phyloP scores from a whole-genome alignment of 1,140 invertebrate species.

The Linepithema humile region DNA sequence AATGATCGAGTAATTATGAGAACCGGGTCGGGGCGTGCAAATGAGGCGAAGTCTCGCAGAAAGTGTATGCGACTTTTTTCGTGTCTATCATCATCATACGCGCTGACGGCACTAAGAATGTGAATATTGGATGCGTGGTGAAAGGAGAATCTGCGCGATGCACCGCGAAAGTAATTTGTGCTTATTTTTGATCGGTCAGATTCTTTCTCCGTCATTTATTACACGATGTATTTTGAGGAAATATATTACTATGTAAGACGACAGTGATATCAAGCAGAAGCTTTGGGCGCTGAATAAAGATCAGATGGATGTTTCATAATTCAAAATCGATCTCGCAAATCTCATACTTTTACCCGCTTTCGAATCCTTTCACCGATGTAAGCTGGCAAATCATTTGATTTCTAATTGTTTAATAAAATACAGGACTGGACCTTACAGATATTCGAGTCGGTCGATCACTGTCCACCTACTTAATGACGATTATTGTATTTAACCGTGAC shows the following conservation, averaged over 20 bases:
- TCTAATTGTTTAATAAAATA: conserved; percentile 49
- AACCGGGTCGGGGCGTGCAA: conserved; percentile 15
- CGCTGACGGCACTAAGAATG: neutral
- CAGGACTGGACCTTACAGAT: neutral
- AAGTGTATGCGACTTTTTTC: conserved; percentile 26
- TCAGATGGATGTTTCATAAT: conserved; percentile 21
- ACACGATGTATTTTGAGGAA: conserved; percentile 1
- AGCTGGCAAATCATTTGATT: conserved; percentile 22
- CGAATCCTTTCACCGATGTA: conserved; percentile 54
- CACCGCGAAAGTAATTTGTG: conserved; percentile 74
- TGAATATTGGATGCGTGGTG: conserved; percentile 73
- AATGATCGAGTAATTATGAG: conserved; percentile 44
- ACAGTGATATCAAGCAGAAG: neutral
- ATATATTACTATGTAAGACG: neutral
- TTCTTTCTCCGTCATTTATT: conserved; percentile 39
- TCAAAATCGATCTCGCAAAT: neutral
- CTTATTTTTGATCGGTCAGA: conserved; percentile 61
- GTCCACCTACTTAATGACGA: conserved; percentile 49
- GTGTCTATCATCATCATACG: conserved; percentile 29
- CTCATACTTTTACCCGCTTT: conserved; percentile 47
- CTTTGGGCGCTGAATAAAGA: neutral
- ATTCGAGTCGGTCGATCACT: conserved; percentile 40
- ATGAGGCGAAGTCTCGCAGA: conserved; percentile 10
- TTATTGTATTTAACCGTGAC: conserved; percentile 36
- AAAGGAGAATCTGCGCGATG: conserved; percentile 77